These are phyloP conservation scores for Hyperoplus immaculatus DNA, from an alignment of 2,797 vertebrate species.

Conservation along the genomic window DNA sequence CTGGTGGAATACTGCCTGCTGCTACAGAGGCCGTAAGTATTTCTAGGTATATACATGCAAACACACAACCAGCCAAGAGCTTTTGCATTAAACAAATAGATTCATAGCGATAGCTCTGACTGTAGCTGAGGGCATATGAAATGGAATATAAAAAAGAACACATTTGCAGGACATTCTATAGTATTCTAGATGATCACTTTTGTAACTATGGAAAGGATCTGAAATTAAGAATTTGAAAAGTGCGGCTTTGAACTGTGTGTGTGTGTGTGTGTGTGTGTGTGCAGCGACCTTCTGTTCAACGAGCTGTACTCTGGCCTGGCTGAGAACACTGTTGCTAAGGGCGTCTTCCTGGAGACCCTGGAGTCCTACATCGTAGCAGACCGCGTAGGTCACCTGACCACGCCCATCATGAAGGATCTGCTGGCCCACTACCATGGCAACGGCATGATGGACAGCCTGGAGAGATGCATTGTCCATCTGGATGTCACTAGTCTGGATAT, in stretches of 20 bases:
- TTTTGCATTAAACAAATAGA: neutral
- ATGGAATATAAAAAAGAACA: neutral
- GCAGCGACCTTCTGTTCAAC: constrained; percentile 93
- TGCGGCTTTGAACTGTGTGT: too few relatives aligned
- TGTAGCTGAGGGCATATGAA: neutral
- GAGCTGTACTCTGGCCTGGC: constrained; percentile 92
- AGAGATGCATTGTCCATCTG: constrained; percentile 96
- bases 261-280: neutral
- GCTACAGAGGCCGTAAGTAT: constrained; percentile 92
- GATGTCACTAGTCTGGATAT: constrained; percentile 98
- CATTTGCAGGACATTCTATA: too few relatives aligned
- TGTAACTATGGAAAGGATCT: too few relatives aligned
- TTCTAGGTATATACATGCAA: neutral
- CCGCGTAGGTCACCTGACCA: constrained; percentile 92
- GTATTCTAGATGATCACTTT: too few relatives aligned
- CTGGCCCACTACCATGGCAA: constrained; percentile 95
- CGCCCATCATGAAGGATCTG: constrained; percentile 95
- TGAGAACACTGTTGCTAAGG: constrained; percentile 94
- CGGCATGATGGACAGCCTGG: constrained; percentile 94
- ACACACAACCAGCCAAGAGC: neutral
- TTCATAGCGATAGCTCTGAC: neutral
- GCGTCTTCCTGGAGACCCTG: constrained; percentile 94
- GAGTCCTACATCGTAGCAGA: constrained; percentile 94
- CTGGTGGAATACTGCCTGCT: constrained; percentile 95
- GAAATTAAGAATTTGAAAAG: too few relatives aligned